Conservation (phyloP, 1,140 invertebrate species). For the Drosophila chauvacae region DNA sequence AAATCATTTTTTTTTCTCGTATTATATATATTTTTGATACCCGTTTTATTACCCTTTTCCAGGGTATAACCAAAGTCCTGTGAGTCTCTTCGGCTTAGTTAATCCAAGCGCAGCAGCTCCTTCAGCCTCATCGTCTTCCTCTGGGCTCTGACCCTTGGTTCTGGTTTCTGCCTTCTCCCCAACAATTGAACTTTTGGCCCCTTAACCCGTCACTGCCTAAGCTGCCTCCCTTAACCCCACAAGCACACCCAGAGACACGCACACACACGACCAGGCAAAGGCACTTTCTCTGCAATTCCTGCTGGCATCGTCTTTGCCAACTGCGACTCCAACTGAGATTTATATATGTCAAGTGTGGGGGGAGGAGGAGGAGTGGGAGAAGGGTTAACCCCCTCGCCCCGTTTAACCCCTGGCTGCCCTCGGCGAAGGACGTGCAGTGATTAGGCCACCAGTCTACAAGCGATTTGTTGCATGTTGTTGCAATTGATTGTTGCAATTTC, state of each 20-base stretch:
- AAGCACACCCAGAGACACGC: too few relatives aligned
- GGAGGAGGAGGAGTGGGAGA: too few relatives aligned
- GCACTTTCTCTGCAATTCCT: slow-evolving; percentile 29
- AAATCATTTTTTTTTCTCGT: neutral
- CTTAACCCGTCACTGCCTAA: slow-evolving; percentile 11
- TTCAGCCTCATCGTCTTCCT: slow-evolving; percentile 11
- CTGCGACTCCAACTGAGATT: slow-evolving; percentile 55
- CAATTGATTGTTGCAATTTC: slow-evolving; percentile 84
- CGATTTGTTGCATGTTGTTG: slow-evolving; percentile 83
- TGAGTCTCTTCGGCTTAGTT: neutral
- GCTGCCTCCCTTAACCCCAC: slow-evolving; percentile 1
- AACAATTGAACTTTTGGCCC: slow-evolving; percentile 44
- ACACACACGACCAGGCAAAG: neutral
- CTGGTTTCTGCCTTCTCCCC: neutral
- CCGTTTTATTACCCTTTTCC: neutral
- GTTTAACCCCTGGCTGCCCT: neutral
- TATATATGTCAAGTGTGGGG: slow-evolving; percentile 42
- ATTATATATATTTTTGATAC: neutral
- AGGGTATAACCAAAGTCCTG: neutral
- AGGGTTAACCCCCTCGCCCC: neutral
- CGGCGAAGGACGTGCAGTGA: slow-evolving; percentile 67
- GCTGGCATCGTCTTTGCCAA: slow-evolving; percentile 44
- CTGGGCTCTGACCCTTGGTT: neutral
- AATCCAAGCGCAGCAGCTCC: slow-evolving; percentile 27
- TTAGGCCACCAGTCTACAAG: slow-evolving; percentile 69